These are phyloP conservation scores for Vanessa atalanta DNA, from an alignment of 1,140 invertebrate species.

Conservation along the genomic window DNA sequence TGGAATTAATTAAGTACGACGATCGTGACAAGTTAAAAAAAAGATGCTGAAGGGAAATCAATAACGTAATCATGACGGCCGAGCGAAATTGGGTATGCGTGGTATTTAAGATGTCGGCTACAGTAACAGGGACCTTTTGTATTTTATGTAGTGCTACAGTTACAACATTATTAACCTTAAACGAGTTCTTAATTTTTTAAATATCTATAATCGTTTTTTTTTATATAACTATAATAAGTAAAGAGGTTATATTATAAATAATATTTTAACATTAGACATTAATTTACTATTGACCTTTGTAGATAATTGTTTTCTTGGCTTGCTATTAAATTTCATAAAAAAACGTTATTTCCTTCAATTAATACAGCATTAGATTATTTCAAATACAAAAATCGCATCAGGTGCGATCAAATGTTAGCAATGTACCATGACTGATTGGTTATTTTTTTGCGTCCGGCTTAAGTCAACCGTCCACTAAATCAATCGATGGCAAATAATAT, in stretches of 20 bases:
- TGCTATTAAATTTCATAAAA: neutral
- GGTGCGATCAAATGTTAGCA: constrained; percentile 38
- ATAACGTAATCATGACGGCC: constrained; percentile 29
- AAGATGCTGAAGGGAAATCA: constrained; percentile 27
- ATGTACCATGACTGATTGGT: constrained; percentile 48
- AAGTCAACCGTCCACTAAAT: neutral
- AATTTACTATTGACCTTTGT: neutral
- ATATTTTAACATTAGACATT: too few species aligned
- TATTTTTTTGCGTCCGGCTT: constrained; percentile 46
- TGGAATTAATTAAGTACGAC: constrained; percentile 55
- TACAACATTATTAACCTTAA: neutral
- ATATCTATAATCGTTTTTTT: neutral
- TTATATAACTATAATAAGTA: too few species aligned
- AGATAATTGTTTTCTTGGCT: neutral
- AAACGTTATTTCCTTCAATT: constrained; percentile 9
- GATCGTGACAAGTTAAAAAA: constrained; percentile 35
- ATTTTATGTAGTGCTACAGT: neutral
- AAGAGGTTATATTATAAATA: too few species aligned
- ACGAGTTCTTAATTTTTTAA: neutral
- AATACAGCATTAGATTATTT: constrained; percentile 34
- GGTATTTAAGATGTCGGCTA: constrained; percentile 16
- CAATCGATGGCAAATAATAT: too few species aligned
- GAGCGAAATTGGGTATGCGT: constrained; percentile 30
- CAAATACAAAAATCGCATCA: constrained; percentile 39
- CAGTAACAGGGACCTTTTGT: neutral